phyloP scores from a whole-genome alignment of 2,797 vertebrate species.

The Aulostomus chinensis region DNA sequence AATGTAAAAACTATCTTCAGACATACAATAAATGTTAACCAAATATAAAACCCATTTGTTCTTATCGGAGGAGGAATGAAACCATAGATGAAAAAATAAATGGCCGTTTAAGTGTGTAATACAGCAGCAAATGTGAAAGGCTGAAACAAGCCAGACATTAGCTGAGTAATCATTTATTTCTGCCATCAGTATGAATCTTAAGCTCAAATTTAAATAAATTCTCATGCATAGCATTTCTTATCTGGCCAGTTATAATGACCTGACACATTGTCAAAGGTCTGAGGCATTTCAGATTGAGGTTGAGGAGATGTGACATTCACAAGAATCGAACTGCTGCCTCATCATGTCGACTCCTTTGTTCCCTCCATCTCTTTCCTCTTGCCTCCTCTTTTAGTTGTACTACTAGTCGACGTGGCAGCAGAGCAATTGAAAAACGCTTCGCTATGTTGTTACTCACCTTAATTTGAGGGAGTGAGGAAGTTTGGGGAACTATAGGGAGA shows the following conservation, averaged over 20 bases:
- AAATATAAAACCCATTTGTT: constrained; percentile 2
- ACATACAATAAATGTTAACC: constrained; percentile 1
- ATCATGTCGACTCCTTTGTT: constrained; percentile 34
- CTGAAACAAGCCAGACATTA: neutral
- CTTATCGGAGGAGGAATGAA: neutral
- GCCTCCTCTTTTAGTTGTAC: constrained; percentile 19
- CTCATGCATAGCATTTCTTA: constrained; percentile 16
- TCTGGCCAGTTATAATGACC: constrained; percentile 16
- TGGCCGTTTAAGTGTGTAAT: constrained; percentile 1
- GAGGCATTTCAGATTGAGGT: too few relatives aligned
- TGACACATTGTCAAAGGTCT: neutral
- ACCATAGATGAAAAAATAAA: neutral
- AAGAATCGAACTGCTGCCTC: constrained; percentile 17
- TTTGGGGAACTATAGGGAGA: constrained; percentile 37
- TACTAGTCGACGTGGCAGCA: too few relatives aligned
- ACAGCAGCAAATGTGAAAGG: neutral
- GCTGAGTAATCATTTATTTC: constrained; percentile 3
- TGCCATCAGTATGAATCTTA: constrained; percentile 9
- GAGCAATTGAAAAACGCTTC: constrained; percentile 48
- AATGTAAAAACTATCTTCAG: too few relatives aligned
- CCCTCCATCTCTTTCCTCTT: constrained; percentile 18
- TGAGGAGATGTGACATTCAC: too few relatives aligned
- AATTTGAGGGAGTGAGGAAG: constrained; percentile 56
- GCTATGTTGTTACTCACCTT: constrained; percentile 72
- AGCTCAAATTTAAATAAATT: constrained; percentile 16